Base-by-base conservation (phyloP, 2,888 invertebrate genomes). In the Drosophila atripex region DNA sequence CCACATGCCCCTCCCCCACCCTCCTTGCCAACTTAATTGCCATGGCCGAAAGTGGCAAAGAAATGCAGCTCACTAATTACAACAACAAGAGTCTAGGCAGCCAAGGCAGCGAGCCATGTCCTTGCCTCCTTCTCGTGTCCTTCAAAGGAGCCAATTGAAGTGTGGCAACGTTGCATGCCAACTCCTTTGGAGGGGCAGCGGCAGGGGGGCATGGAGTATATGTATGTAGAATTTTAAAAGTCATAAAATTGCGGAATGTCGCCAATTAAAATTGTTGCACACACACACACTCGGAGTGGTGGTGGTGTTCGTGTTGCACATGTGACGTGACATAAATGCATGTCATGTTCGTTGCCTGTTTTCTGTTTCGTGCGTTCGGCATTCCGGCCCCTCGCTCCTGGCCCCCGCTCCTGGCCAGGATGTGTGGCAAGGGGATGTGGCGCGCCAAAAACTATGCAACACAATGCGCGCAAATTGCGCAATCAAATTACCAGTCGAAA, bases 231-330 rank as follows among this genome's bases (percentile, higher is more conserved):
- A 86, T 85, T 85, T 89, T 88, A 89, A 89, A 89, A 88, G 88
- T 88, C 90, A 89, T 89, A 89, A 90, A 90, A 89, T 75, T 84
- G 85, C 84, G 89, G 86, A 90, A 89, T 89, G 89, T 88, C 90
- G 89, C 88, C 90, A 89, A 89, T 90, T 90, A 90, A 89, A 90
- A 89, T 89, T 77, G 79, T 89, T 83, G 83, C 78, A 78, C 84
- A 80, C 58, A 58, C 50, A 38, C 28, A 41, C 50, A 46, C 23
- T 30, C 23, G 43, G 43, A 39, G 43, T 39, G 12, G 51, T 18
- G 39, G 14, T 50, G 23, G 47, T 60, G 49, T 28, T 72, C 85
- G 85, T 86, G 86, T 86, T 83, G 77, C 80, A 83, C 77, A 83
- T 85, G 84, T 85, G 84, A 86, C 89, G 90, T 90, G 90, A 89